A percentile compares a stretch with the other conserved stretches of the same genome.
These are phyloP conservation scores for Enteromius paludinosus DNA, from an alignment of 2,797 vertebrate species.

Conservation along the genomic window DNA sequence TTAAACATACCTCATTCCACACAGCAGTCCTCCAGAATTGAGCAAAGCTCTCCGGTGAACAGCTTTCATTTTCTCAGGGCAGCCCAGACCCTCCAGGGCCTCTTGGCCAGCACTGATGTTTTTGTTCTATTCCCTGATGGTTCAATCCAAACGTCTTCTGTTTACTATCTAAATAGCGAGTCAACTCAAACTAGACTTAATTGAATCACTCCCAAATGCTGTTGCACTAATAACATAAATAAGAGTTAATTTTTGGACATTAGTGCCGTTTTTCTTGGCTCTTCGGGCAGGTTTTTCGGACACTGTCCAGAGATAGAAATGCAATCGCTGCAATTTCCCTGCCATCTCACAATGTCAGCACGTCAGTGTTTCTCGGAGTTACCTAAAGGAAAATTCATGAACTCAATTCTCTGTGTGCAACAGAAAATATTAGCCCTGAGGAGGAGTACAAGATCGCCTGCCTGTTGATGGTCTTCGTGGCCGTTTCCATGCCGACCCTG, in stretches of 20 bases:
- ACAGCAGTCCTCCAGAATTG: neutral
- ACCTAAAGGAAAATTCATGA: neutral
- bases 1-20: neutral
- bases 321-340: constrained; percentile 16
- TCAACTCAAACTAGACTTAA: constrained; percentile 54
- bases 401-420: constrained; percentile 43
- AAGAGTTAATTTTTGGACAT: constrained; percentile 61
- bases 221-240: constrained; percentile 55
- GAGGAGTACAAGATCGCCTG: constrained; percentile 99
- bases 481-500: constrained; percentile 94
- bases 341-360: constrained; percentile 33
- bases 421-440: constrained; percentile 98
- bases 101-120: constrained; percentile 42
- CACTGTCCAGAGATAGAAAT: constrained; percentile 35
- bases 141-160: constrained; percentile 54
- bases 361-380: neutral
- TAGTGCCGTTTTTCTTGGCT: constrained; percentile 56
- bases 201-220: constrained; percentile 54
- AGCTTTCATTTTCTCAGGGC: constrained; percentile 26
- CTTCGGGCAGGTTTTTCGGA: neutral
- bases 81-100: constrained; percentile 32
- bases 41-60: constrained; percentile 22
- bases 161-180: constrained; percentile 60
- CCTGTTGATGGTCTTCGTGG: constrained; percentile 98
- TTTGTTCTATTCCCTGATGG: constrained; percentile 50